Evolutionary conservation across 2,888 invertebrate species (phyloP).

Genomic region (Leucoma salicis): DNA sequence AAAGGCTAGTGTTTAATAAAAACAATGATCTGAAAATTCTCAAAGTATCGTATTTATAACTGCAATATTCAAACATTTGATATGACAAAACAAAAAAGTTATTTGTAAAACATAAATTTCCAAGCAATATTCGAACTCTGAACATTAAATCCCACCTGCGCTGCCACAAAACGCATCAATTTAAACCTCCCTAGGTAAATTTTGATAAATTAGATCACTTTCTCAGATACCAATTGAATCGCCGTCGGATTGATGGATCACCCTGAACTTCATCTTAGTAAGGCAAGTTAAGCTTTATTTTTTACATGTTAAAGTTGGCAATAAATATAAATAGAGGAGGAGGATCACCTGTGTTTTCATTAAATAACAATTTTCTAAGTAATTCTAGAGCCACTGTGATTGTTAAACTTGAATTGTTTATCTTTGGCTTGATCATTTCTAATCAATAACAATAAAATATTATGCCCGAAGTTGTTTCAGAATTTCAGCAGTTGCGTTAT

Average conservation of each 20-base stretch:
- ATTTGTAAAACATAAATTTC: neutral
- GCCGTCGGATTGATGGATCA: slow-evolving; percentile 46
- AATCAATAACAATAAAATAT: no score
- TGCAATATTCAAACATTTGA: neutral
- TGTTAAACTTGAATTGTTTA: slow-evolving; percentile 17
- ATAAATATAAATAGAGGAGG: neutral
- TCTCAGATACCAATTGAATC: slow-evolving; percentile 45
- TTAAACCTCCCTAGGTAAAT: slow-evolving; percentile 40
- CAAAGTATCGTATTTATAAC: no score
- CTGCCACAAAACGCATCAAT: slow-evolving; percentile 30
- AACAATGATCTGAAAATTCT: no score
- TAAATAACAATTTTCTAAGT: slow-evolving; percentile 29
- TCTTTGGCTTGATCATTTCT: no score
- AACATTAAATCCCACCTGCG: slow-evolving; percentile 37
- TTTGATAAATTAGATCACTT: slow-evolving; percentile 55
- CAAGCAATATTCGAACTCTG: slow-evolving; percentile 18
- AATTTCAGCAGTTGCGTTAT: no score
- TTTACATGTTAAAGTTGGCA: neutral
- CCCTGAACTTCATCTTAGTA: slow-evolving; percentile 15
- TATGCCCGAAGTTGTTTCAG: no score
- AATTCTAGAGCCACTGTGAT: slow-evolving; percentile 19
- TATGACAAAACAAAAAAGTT: neutral
- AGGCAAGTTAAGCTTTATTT: slow-evolving; percentile 25
- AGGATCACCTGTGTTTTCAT: slow-evolving; percentile 36
- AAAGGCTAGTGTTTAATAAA: no score